Conservation (phyloP, 2,113 vertebrate species). For the Corythaeola cristata region DNA sequence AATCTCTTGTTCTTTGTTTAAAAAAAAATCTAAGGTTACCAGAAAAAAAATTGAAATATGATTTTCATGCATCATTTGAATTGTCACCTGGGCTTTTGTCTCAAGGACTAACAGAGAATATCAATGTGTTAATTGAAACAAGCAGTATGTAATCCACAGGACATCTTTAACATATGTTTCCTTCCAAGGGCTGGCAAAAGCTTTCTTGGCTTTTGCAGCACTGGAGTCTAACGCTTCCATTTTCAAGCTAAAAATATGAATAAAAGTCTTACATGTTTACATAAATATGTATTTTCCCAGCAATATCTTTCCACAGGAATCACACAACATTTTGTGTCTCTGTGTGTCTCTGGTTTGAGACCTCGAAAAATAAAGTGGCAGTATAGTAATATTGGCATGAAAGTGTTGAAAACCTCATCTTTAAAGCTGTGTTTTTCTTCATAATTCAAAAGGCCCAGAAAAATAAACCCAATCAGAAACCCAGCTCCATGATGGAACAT, state of each 20-base stretch:
- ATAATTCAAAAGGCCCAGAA: slow-evolving; percentile 15
- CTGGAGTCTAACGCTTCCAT: neutral
- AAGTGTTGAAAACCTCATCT: neutral
- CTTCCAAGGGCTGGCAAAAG: slow-evolving; percentile 30
- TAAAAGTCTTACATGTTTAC: neutral
- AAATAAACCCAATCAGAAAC: slow-evolving; percentile 52
- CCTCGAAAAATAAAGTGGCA: neutral
- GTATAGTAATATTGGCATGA: neutral
- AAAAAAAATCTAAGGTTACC: neutral
- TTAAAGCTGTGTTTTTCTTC: neutral
- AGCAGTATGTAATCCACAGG: neutral
- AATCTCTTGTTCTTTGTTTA: neutral
- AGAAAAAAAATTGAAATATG: neutral
- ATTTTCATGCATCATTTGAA: slow-evolving; percentile 29
- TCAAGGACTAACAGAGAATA: slow-evolving; percentile 33
- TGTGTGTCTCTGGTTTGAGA: neutral
- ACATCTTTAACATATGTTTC: slow-evolving; percentile 49
- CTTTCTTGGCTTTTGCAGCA: slow-evolving; percentile 27
- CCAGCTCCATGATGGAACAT: slow-evolving; percentile 11
- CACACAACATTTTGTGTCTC: neutral
- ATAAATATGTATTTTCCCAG: slow-evolving; percentile 16
- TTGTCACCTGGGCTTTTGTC: slow-evolving; percentile 40
- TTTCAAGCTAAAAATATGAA: slow-evolving; percentile 14
- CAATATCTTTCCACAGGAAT: neutral
- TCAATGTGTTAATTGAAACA: slow-evolving; percentile 60